Evolutionary conservation across 1,140 invertebrate species (phyloP).

Genomic region (Acromyrmex charruanus): DNA sequence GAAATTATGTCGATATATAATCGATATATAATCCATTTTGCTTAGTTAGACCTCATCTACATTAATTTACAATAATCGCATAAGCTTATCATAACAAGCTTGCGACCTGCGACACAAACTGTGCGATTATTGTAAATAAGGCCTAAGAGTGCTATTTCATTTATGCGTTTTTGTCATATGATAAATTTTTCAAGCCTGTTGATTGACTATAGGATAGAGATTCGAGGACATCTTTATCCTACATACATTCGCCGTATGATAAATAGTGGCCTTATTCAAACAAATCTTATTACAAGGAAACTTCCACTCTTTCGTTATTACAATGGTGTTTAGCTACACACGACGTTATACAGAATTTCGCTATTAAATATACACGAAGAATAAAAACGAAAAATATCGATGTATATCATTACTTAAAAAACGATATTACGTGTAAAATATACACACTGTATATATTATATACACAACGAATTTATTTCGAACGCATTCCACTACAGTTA

Average conservation of each 20-base stretch:
- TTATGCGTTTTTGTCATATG: no score
- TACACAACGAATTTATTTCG: not conserved
- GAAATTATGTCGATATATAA: constrained; percentile 4
- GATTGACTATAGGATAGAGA: no score
- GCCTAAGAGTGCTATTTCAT: no score
- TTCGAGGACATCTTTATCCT: no score
- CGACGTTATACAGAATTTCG: not conserved
- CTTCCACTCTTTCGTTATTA: constrained; percentile 2
- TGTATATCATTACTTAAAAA: not conserved
- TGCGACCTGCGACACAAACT: no score
- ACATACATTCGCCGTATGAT: no score
- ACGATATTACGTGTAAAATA: not conserved
- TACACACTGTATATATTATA: not conserved
- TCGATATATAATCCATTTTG: constrained; percentile 13
- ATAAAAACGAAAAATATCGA: not conserved
- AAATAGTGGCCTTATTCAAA: not conserved
- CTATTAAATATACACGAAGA: not conserved
- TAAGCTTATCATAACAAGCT: not conserved
- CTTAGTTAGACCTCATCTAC: no score
- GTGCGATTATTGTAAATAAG: no score
- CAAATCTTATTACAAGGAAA: constrained; percentile 27
- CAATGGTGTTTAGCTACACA: no score
- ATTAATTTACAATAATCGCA: no score
- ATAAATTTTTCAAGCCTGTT: no score
- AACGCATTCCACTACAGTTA: not conserved